phyloP scores from a whole-genome alignment of 1,140 invertebrate species.

The Chironomus tepperi region DNA sequence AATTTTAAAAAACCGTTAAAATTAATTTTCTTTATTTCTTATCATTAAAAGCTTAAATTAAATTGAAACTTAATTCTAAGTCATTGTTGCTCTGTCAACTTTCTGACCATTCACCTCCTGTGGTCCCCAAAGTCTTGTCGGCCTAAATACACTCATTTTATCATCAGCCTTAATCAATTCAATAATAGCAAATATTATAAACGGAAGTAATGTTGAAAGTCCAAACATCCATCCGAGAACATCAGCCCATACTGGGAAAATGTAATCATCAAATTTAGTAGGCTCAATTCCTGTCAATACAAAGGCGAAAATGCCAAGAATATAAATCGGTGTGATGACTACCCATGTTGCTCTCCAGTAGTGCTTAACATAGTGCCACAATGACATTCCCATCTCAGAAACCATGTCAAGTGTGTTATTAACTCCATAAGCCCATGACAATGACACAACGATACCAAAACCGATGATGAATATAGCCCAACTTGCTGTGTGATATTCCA shows the following conservation, averaged over 20 bases:
- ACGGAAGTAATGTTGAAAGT: neutral
- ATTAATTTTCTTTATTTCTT: neutral
- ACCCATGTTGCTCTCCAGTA: neutral
- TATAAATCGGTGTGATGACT: neutral
- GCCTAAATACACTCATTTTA: neutral
- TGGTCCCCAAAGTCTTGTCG: neutral
- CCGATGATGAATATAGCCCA: neutral
- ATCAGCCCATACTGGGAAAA: neutral
- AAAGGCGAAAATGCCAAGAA: neutral
- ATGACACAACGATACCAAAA: neutral
- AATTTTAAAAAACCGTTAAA: neutral
- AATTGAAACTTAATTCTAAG: neutral
- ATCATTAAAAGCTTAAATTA: no score
- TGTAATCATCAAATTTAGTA: neutral
- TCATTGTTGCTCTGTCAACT: neutral
- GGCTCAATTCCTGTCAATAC: neutral
- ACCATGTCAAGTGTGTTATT: neutral
- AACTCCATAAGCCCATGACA: conserved; percentile 3
- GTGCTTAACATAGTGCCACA: neutral
- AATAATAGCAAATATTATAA: neutral
- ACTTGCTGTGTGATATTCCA: neutral
- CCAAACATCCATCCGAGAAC: neutral
- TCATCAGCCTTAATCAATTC: neutral
- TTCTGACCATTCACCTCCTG: neutral
- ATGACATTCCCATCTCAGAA: conserved; percentile 7